Base-by-base conservation (phyloP, 2,113 vertebrate genomes). In the Toxotes chatareus region DNA sequence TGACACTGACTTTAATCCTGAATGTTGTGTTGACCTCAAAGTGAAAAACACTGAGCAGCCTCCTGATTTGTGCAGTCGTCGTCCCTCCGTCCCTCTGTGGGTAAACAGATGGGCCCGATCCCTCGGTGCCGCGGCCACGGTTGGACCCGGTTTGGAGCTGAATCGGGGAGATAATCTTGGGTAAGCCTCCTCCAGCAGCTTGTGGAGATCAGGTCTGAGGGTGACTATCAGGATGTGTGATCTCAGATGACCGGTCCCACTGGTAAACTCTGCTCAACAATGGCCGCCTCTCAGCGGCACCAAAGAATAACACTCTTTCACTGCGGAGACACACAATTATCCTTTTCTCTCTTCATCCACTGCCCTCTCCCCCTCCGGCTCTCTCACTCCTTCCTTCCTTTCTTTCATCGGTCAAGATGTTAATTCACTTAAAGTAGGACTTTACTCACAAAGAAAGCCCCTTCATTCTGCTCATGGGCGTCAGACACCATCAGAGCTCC, bases 241-340 rank as follows among this genome's bases (percentile, higher is more conserved):
- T 87, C 85, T 89, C 83, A 64, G 71, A 81, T 83, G 79, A 78
- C 79, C 62, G 32, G 68, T 59, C 78, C 68, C 81, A 17, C 66
- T 76, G 44, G 62, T 81, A 38, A 68, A 81, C 76, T 76, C 19
- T 7, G 0, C 73, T 55, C 57, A 83, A 91, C 89, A 89, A 89
- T 80, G 87, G 1, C 32, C 31, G 44, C 59, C 85, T 91, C 83
- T 89, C 80, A 91, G 83, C 83, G 27, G 51, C 16, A n/a, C 53
- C 79, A 69, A 83, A 80, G 83, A 88, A 89, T 60, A 84, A 86
- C 77, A 67, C 31, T 69, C 83, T 83, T 83, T 89, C 80, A 84
- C 75, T 40, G 72, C 74, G 69, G 78, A 42, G 32, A 73, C 77
- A 80, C 75, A 91, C 85, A 88, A 82, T 79, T 73, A 66, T 68